These are phyloP conservation scores for Caenorhabditis becei DNA, from an alignment of 2,888 invertebrate species.

Conservation along the genomic window DNA sequence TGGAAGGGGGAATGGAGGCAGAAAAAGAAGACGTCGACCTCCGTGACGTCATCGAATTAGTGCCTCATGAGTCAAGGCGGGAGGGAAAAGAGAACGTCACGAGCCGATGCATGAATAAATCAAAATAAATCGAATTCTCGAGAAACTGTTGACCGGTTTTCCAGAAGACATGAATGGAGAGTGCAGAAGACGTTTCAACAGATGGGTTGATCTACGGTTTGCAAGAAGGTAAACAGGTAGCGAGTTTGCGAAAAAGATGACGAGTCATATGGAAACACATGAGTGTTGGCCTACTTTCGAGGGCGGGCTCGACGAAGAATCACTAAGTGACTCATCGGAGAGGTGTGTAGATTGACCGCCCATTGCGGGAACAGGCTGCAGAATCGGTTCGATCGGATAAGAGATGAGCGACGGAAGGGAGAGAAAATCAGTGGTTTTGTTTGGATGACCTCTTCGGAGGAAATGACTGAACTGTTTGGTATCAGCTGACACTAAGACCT, in stretches of 20 bases:
- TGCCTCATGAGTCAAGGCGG: slow-evolving; percentile 20
- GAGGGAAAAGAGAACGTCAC: slow-evolving; percentile 22
- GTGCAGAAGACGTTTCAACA: not conserved
- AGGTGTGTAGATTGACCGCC: slow-evolving; percentile 8
- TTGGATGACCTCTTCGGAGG: not conserved
- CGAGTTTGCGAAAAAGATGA: slow-evolving; percentile 9
- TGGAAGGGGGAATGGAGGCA: slow-evolving; percentile 1
- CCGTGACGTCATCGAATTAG: slow-evolving; percentile 44
- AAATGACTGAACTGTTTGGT: not conserved
- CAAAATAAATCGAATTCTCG: slow-evolving; percentile 27
- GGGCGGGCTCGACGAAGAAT: slow-evolving; percentile 16
- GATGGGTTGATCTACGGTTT: slow-evolving; percentile 27
- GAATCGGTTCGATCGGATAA: slow-evolving; percentile 11
- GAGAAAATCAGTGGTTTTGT: not conserved
- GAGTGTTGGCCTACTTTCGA: slow-evolving; percentile 4
- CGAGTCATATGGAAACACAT: slow-evolving; percentile 10
- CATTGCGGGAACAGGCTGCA: not conserved
- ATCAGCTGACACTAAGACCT: slow-evolving; percentile 15
- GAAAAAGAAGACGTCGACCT: slow-evolving; percentile 23
- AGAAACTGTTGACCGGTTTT: slow-evolving; percentile 11
- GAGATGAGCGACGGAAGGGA: not conserved
- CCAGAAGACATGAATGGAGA: slow-evolving; percentile 2
- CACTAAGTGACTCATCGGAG: not conserved
- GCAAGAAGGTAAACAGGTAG: slow-evolving; percentile 12
- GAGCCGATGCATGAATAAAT: slow-evolving; percentile 24